A percentile compares a stretch with the other conserved stretches of the same genome.
Conservation (phyloP, 2,797 vertebrate genomes). For the Rallus crepitans region DNA sequence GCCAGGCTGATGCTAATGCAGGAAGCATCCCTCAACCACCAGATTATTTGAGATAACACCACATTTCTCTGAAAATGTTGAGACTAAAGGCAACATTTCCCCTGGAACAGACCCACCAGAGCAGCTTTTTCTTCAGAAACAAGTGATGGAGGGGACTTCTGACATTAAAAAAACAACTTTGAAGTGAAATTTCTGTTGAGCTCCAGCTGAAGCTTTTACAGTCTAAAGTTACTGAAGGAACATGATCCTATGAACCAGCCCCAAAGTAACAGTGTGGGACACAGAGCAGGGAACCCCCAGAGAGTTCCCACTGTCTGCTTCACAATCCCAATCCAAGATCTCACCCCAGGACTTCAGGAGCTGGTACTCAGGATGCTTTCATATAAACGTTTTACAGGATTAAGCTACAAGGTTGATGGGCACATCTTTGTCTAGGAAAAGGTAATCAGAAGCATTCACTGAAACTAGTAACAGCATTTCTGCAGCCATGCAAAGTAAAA, state of each 20-base stretch:
- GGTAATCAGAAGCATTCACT: background rate
- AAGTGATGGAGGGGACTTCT: background rate
- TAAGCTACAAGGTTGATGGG: background rate
- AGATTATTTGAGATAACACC: fast-evolving
- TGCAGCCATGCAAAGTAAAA: background rate
- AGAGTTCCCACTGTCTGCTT: background rate
- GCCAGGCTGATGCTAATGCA: background rate
- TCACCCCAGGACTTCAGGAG: background rate
- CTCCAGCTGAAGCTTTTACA: background rate
- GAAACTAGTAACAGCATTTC: background rate
- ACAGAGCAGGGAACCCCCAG: background rate
- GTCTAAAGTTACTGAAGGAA: background rate
- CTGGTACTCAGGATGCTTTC: background rate
- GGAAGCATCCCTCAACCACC: background rate
- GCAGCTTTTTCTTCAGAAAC: background rate
- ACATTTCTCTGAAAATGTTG: fast-evolving
- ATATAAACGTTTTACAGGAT: background rate
- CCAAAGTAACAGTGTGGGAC: background rate
- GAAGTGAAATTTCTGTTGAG: background rate
- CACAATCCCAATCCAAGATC: background rate
- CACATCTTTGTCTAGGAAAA: background rate
- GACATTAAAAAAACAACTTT: background rate
- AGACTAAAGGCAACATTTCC: background rate
- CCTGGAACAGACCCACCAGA: background rate
- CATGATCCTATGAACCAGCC: too few species aligned